Evolutionary conservation across 2,113 vertebrate species (phyloP), one percentile per base, ranked within the genome.

Genomic region (Osmerus mordax): DNA sequence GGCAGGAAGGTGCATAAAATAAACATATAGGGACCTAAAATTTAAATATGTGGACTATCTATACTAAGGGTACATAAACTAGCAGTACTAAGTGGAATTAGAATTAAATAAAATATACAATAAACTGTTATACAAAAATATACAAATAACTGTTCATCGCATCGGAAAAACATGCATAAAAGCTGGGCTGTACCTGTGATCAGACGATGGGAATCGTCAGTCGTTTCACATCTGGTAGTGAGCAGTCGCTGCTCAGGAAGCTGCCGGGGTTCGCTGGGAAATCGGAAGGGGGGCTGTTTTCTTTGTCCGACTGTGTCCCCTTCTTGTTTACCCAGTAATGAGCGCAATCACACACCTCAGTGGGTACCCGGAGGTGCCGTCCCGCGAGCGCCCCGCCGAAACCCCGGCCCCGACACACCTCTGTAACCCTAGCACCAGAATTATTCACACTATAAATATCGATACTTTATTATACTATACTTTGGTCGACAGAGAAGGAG

Each of bases 301-400:
- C 65, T 67, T 68, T 75, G 67, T 70, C 64, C 69, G 29, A 55
- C 54, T 47, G 67, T 74, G 75, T 78, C 75, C 75, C 59, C 54
- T 68, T 51, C 47, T 77, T 77, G 75, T 77, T 78, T 81, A 75
- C 70, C 67, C 79, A 78, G 67, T 67, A 78, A 77, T 74, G 69
- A 74, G 68, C 28, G 60, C 69, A 81, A 78, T 81, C 79, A 81
- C 72, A 78, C 23, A 69, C 65, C 72, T 78, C 72, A 71, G 61
- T 71, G 53, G 71, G 47, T 55, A 19, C 12, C 61, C 41, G n/a
- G 55, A 61, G 63, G 62, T 18, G 29, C 15, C 32, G 62, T 64
- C 62, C 29, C 28, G 16, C 29, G 29, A 36, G 29, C 15, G 2
- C 60, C 28, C 65, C 59, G 56, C 70, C 23, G 59, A 32, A 16